These are phyloP conservation scores for Podargus strigoides DNA, from an alignment of 2,797 vertebrate genomes.

Conservation along the genomic window DNA sequence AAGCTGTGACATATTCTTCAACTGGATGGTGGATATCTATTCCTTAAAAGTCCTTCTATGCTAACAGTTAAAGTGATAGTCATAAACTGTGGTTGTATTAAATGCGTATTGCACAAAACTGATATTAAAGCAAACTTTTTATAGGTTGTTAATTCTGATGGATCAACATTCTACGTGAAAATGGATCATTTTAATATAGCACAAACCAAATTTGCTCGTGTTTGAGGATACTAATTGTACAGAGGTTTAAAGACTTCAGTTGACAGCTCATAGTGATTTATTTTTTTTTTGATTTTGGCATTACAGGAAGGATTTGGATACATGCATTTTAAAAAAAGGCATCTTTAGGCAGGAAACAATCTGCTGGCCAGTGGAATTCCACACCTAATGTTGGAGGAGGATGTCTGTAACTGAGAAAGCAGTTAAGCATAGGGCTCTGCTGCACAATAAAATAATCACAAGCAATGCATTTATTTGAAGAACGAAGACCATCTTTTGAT, in stretches of 20 bases:
- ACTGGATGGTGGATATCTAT: background rate
- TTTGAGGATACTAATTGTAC: background rate
- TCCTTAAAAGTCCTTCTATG: background rate
- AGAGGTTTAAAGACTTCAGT: background rate
- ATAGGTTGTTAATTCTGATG: background rate
- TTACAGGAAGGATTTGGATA: too few species aligned
- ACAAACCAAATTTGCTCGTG: background rate
- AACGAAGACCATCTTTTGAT: background rate
- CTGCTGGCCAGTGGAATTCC: background rate
- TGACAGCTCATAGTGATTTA: too few species aligned
- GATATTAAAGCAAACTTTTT: background rate
- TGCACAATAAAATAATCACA: background rate
- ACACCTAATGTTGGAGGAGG: background rate
- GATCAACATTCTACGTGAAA: background rate
- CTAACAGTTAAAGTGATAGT: background rate
- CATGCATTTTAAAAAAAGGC: fast-evolving
- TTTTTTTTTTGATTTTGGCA: too few species aligned
- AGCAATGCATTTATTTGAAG: background rate
- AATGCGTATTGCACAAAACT: background rate
- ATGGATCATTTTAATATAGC: background rate
- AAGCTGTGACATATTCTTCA: background rate
- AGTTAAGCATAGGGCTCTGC: background rate
- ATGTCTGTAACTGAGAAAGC: background rate
- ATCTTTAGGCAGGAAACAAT: background rate
- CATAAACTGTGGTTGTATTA: background rate